A percentile compares a stretch with the other conserved stretches of the same genome.
Conservation (phyloP, 2,888 invertebrate species). For the Monoplex corrugatus region DNA sequence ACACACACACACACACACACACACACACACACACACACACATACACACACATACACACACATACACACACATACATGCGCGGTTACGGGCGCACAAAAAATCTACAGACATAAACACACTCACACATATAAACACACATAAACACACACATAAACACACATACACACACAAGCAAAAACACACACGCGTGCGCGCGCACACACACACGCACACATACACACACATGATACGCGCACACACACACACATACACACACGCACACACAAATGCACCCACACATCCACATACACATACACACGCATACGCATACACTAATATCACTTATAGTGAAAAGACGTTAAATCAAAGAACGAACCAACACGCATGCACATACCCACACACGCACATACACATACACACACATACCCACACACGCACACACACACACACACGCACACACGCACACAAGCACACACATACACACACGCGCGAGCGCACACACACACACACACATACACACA, state of each 20-base stretch:
- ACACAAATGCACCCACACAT: background rate
- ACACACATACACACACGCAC: background rate
- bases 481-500: background rate
- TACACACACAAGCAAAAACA: no score
- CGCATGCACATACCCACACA: background rate
- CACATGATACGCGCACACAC: background rate
- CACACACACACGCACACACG: background rate
- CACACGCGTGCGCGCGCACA: no score
- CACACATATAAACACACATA: background rate
- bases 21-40: constrained; percentile 19
- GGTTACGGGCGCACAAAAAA: no score
- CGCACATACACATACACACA: background rate
- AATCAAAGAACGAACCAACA: constrained; percentile 5
- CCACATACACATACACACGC: constrained; percentile 1
- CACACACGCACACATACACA: no score
- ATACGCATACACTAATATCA: no score
- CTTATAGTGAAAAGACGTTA: no score
- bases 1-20: constrained; percentile 28
- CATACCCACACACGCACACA: constrained; percentile 2
- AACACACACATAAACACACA: background rate
- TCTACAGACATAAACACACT: background rate
- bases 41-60: background rate
- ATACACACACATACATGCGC: background rate
- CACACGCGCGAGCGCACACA: background rate
- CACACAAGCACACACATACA: constrained; percentile 2